Percentiles rank a stretch among this genome's conserved stretches.
phyloP scores from a whole-genome alignment of 2,888 invertebrate genomes.

The Aphidius colemani region DNA sequence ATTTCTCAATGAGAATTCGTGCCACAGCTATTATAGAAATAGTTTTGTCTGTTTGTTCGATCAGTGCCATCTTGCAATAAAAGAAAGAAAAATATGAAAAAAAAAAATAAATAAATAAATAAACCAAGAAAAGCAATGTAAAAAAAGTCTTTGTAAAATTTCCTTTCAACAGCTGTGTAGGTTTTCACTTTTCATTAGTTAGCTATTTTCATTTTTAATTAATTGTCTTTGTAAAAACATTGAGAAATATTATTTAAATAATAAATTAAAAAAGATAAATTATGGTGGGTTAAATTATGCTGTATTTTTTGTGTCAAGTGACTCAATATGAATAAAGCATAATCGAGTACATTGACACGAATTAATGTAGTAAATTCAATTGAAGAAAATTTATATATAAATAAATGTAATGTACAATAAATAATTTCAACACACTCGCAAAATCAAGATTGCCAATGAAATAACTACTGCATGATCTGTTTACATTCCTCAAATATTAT shows the following conservation, averaged over 20 bases:
- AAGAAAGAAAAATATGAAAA: not conserved
- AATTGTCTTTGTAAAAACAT: no score
- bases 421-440: conserved; percentile 27
- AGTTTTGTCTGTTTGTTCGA: not conserved
- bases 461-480: conserved; percentile 24
- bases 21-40: not conserved
- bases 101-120: not conserved
- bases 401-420: not conserved
- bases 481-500: conserved; percentile 30
- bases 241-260: not conserved
- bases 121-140: no score
- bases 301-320: conserved; percentile 12
- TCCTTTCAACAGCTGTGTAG: no score
- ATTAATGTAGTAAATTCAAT: conserved; percentile 24
- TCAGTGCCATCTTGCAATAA: not conserved
- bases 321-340: conserved; percentile 15
- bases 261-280: not conserved
- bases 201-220: no score
- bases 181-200: no score
- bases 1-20: conserved; percentile 11
- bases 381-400: conserved; percentile 5
- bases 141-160: no score
- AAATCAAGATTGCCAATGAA: conserved; percentile 22
- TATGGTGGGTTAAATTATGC: conserved; percentile 14
- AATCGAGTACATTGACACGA: conserved; percentile 15